Base-by-base conservation (phyloP, 2,113 vertebrate species). In the Ciconia boyciana region DNA sequence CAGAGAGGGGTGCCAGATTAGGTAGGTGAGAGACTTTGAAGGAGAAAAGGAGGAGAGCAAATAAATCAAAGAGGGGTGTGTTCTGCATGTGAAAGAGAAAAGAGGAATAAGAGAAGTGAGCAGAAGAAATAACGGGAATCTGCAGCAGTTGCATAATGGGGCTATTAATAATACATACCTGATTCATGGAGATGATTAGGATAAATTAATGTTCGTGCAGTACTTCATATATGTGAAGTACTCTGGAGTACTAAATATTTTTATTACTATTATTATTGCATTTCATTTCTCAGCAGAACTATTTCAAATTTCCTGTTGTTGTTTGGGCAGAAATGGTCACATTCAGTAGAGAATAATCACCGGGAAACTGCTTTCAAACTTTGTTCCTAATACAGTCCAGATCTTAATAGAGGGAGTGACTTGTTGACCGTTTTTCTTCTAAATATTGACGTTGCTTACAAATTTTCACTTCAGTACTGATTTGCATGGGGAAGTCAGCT, bases 131-230 rank as follows among this genome's bases (percentile, higher is more conserved):
- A 72, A 26, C 6, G 1, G 84, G 83, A 72, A 66, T 51, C 49
- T 65, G 74, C 81, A 83, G 92, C 83, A 29, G 34, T 82, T 92
- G 52, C 2, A 1, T 93, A 87, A 83, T 87, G 81, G 29, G 69
- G 87, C 61, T 91, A 46, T 94, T 89, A 95, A 94, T 94, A 92
- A 92, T 75, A 49, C 32, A 62, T 91, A 69, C 70, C 66, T 91
- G 84, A 65, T 75, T 61, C 19, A 4, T n/a, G 46, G 82, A 48
- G 77, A 16, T 72, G 61, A 60, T 81, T 22, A 55, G 76, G 83
- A 43, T 36, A 77, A 89, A 55, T 65, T 19, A 64, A 19, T 74
- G 64, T 66, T 90, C 2, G 9, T 77, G 64, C 68, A 54, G 29
- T 44, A 14, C 64, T 92, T 84, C 83, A 91, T 49, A 10, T 55